A percentile compares a stretch with the other conserved stretches of the same genome.
Conservation (phyloP, 2,888 invertebrate genomes). For the Caenorhabditis sp. region DNA sequence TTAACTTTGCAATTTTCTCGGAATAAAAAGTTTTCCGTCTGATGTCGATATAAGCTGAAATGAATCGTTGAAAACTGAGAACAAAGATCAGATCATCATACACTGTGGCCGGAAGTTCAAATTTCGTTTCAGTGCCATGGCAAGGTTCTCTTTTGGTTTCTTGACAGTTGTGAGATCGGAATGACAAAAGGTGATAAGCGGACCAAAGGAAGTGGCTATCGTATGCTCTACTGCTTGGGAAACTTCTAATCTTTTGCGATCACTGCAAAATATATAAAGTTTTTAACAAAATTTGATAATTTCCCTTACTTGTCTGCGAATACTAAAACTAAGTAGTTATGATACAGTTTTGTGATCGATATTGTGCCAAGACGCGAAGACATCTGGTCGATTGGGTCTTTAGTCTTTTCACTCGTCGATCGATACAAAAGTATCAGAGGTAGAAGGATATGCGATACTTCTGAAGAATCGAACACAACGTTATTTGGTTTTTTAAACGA, state of each 20-base stretch:
- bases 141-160: constrained; percentile 50
- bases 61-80: background rate
- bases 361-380: constrained; percentile 55
- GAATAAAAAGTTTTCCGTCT: constrained; percentile 46
- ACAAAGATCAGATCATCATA: constrained; percentile 6
- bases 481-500: constrained; percentile 13
- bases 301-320: constrained; percentile 59
- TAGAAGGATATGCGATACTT: constrained; percentile 60
- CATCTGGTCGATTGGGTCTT: constrained; percentile 44
- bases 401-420: constrained; percentile 43
- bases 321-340: constrained; percentile 46
- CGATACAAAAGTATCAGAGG: constrained; percentile 52
- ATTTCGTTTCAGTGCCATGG: constrained; percentile 4
- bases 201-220: constrained; percentile 55
- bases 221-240: constrained; percentile 47
- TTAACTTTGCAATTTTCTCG: constrained; percentile 41
- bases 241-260: constrained; percentile 33
- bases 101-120: constrained; percentile 23
- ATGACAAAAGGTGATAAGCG: constrained; percentile 57
- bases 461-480: constrained; percentile 46
- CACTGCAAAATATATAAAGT: constrained; percentile 25
- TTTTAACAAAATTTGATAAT: background rate
- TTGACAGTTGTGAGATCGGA: constrained; percentile 56
- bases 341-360: constrained; percentile 43
- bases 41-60: constrained; percentile 51